Evolutionary conservation across 2,113 vertebrate species (phyloP), one percentile per base, ranked within the genome.

Genomic region (Turnix velox): DNA sequence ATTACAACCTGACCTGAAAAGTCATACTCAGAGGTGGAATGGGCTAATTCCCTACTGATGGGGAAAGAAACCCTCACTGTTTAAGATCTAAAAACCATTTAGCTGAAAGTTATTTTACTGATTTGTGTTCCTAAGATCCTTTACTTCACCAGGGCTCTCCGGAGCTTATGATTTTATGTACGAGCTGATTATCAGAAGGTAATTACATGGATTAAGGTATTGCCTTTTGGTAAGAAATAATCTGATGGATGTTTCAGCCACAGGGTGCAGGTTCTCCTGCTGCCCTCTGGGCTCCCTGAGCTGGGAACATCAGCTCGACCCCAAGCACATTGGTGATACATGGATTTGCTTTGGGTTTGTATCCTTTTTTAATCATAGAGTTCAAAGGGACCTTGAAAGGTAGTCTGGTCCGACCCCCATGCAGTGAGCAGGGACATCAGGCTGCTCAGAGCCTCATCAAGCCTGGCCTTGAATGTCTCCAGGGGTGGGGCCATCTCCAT

Each of bases 301-400:
- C n/a, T 14, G 12, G n/a, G 18, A 51, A 30, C 11, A 22, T 35
- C 59, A 8, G 27, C 57, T 46, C 0, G 0, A 33, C 25, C 22
- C 1, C 0, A 2, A 35, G 74, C 37, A 17, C 6, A 1, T 1
- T 22, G 17, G 16, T 28, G 35, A 17, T 58, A 37, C 0, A 0
- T 49, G 48, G n/a, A n/a, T 7, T 19, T 59, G 61, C 31, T 49
- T 39, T 27, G 48, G 30, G 7, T 63, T 46, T 58, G 30, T 10
- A 30, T 63, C 57, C 58, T 78, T 1, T 0, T 59, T 49, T 14
- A 16, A 12, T 42, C n/a, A n/a, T n/a, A n/a, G n/a, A n/a, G n/a
- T n/a, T n/a, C n/a, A n/a, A n/a, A n/a, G n/a, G n/a, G n/a, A n/a
- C n/a, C n/a, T n/a, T n/a, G n/a, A n/a, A n/a, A n/a, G n/a, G n/a